Conservation (phyloP, 1,140 invertebrate genomes). For the Venustaconcha ellipsiformis region DNA sequence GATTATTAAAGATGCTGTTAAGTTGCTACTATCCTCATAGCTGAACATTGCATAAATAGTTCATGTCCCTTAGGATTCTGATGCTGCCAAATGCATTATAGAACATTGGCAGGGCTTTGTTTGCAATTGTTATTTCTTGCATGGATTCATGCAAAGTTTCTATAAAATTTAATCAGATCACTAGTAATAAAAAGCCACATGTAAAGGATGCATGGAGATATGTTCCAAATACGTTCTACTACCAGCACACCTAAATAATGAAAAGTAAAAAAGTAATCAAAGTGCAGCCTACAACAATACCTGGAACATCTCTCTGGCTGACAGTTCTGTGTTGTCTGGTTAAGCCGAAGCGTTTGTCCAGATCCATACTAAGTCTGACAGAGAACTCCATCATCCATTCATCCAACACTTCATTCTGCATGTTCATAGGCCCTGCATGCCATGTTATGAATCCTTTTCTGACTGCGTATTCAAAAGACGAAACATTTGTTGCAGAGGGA, state of each 20-base stretch:
- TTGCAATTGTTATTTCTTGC: no score
- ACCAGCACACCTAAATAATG: background rate
- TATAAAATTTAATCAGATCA: no score
- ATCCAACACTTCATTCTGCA: slow-evolving; percentile 57
- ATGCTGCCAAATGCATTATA: no score
- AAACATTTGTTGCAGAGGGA: slow-evolving; percentile 39
- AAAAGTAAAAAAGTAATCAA: no score
- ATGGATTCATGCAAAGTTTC: no score
- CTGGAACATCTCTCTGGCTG: slow-evolving; percentile 64
- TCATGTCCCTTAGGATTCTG: no score
- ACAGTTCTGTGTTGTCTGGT: slow-evolving; percentile 41
- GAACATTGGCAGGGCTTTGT: no score
- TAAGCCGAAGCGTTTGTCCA: slow-evolving; percentile 53
- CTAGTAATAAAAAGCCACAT: background rate
- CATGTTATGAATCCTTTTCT: slow-evolving; percentile 52
- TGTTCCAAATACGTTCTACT: background rate
- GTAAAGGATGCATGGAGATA: background rate
- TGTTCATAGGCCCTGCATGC: slow-evolving; percentile 65
- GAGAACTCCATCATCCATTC: slow-evolving; percentile 42
- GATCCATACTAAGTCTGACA: slow-evolving; percentile 47
- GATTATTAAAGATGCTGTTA: no score
- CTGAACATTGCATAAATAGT: no score
- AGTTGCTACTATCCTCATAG: no score
- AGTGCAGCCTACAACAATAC: slow-evolving; percentile 24
- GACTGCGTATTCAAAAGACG: slow-evolving; percentile 44